These are phyloP conservation scores for Invenusta paracnida DNA, from an alignment of 2,888 invertebrate genomes.

Conservation along the genomic window DNA sequence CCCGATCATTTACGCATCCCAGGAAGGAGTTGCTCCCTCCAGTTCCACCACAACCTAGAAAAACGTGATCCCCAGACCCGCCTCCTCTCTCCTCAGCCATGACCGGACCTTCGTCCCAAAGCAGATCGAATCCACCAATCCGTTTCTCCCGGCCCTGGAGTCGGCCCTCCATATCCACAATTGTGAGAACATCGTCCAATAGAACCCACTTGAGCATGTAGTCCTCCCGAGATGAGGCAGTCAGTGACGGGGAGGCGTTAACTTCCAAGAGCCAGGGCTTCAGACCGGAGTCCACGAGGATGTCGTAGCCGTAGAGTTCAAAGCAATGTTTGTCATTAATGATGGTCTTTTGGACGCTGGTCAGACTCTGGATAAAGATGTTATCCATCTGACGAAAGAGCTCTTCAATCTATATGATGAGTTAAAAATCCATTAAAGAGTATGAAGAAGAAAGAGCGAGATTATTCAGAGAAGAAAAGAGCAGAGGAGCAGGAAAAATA, in stretches of 20 bases:
- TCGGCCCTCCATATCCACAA: conserved; percentile 65
- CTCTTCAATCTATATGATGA: conserved; percentile 51
- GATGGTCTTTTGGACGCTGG: conserved; percentile 64
- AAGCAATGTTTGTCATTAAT: conserved; percentile 66
- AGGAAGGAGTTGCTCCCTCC: conserved; percentile 39
- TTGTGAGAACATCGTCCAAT: conserved; percentile 65
- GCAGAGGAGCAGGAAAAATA: too few relatives aligned
- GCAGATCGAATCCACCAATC: conserved; percentile 59
- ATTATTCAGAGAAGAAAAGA: too few relatives aligned
- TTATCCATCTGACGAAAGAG: conserved; percentile 63
- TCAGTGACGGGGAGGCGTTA: conserved; percentile 66
- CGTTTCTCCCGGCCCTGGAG: too few relatives aligned
- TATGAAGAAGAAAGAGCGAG: too few relatives aligned
- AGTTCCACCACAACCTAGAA: not conserved
- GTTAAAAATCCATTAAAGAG: too few relatives aligned
- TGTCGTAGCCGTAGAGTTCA: conserved; percentile 68
- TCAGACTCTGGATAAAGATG: conserved; percentile 64
- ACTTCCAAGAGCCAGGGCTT: conserved; percentile 67
- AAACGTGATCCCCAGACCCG: not conserved
- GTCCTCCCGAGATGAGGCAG: conserved; percentile 66
- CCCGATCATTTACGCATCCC: conserved; percentile 31
- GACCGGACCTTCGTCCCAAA: conserved; percentile 45
- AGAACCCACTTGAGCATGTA: conserved; percentile 66
- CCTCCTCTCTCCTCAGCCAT: too few relatives aligned
- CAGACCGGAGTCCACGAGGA: conserved; percentile 65